A percentile compares a stretch with the other conserved stretches of the same genome.
phyloP scores from a whole-genome alignment of 2,888 invertebrate genomes.

The Dicycla oo region DNA sequence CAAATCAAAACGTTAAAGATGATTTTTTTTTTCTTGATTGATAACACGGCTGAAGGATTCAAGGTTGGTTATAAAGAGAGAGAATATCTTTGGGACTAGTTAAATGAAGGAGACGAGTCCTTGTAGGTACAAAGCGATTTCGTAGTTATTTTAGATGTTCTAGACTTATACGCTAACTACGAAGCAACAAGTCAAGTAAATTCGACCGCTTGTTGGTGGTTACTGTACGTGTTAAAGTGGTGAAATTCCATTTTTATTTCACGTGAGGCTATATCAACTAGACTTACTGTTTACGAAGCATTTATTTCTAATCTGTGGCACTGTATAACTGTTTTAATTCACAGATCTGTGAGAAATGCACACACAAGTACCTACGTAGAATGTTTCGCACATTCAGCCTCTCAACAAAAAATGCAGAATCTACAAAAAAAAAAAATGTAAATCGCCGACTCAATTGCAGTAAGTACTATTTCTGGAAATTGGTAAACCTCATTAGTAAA shows the following conservation, averaged over 20 bases:
- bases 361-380: not conserved
- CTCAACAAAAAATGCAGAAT: not conserved
- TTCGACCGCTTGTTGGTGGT: not conserved
- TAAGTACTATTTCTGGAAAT: not conserved
- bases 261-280: no score
- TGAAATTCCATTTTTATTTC: no score
- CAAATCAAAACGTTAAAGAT: no score
- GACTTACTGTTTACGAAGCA: no score
- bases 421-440: not conserved
- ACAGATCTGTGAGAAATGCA: not conserved
- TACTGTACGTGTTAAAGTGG: no score
- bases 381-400: not conserved
- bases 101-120: not conserved
- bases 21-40: no score
- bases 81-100: not conserved
- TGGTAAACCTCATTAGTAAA: not conserved
- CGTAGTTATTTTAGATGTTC: not conserved
- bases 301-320: conserved; percentile 2
- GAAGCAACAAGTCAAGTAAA: conserved; percentile 4
- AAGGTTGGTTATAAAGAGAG: not conserved
- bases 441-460: not conserved
- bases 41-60: not conserved
- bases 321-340: not conserved
- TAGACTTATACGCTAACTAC: conserved; percentile 2
- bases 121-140: not conserved